A percentile compares a stretch with the other conserved stretches of the same genome.
Conservation (phyloP, 2,113 vertebrate genomes). For the Tragelaphus strepsiceros region DNA sequence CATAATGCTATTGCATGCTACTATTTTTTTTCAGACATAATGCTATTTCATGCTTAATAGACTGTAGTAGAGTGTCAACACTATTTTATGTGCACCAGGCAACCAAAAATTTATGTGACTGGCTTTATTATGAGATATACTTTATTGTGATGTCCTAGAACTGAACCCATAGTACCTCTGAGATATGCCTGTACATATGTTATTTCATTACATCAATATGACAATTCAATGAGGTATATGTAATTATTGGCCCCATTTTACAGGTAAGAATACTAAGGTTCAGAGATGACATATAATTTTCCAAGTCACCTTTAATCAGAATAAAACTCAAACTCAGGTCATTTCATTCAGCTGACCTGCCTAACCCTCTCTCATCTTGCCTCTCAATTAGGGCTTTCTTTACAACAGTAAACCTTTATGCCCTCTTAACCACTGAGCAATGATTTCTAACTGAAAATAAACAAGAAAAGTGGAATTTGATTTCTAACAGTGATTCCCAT, state of each 20-base stretch:
- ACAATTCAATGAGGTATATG: background rate
- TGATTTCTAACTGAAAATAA: background rate
- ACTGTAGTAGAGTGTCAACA: background rate
- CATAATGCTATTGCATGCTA: background rate
- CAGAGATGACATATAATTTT: background rate
- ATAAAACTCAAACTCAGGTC: background rate
- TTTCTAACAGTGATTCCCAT: background rate
- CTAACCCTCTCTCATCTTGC: background rate
- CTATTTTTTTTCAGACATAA: background rate
- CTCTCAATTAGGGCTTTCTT: background rate
- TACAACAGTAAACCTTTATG: background rate
- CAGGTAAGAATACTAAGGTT: background rate
- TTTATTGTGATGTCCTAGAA: background rate
- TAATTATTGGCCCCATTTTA: background rate
- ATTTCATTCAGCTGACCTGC: background rate
- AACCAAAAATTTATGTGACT: background rate
- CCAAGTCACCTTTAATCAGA: background rate
- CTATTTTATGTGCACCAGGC: background rate
- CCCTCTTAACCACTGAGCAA: accelerated
- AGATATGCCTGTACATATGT: background rate
- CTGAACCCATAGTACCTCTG: background rate
- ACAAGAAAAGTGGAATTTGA: accelerated
- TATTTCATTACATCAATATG: background rate
- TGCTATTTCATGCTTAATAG: background rate
- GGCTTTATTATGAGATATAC: background rate